These are phyloP conservation scores for Siphamia tubifer DNA, from an alignment of 2,113 vertebrate species.

Conservation along the genomic window DNA sequence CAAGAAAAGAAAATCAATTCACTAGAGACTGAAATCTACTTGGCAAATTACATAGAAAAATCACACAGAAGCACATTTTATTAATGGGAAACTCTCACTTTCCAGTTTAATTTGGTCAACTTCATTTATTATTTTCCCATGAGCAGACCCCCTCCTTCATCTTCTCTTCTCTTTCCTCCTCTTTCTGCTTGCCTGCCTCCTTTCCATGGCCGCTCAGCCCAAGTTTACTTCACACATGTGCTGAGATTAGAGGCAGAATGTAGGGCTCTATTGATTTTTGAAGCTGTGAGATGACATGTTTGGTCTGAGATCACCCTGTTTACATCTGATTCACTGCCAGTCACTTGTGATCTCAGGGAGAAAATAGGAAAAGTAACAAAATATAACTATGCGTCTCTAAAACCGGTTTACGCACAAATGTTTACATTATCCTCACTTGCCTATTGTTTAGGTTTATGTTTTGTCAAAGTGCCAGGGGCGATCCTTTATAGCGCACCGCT, in stretches of 20 bases:
- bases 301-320: slow-evolving; percentile 59
- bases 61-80: too few relatives aligned
- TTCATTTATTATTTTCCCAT: not conserved
- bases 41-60: too few relatives aligned
- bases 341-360: not conserved
- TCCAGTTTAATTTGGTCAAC: not conserved
- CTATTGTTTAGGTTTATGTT: slow-evolving; percentile 36
- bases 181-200: slow-evolving; percentile 2
- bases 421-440: slow-evolving; percentile 1
- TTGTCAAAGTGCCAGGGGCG: slow-evolving; percentile 19
- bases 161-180: not conserved
- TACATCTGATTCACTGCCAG: slow-evolving; percentile 54
- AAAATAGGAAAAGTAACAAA: slow-evolving; percentile 1
- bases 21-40: not conserved
- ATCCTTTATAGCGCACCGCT: slow-evolving; percentile 21
- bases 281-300: slow-evolving; percentile 67
- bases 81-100: not conserved
- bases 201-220: slow-evolving; percentile 23
- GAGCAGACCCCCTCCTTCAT: not conserved
- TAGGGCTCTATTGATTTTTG: slow-evolving; percentile 71
- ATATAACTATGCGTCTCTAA: not conserved
- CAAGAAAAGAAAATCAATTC: too few relatives aligned
- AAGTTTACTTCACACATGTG: slow-evolving; percentile 34
- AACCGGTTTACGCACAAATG: not conserved
- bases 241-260: slow-evolving; percentile 48